These are phyloP conservation scores for Copsychus sechellarum DNA, from an alignment of 2,113 vertebrate genomes.

Conservation along the genomic window DNA sequence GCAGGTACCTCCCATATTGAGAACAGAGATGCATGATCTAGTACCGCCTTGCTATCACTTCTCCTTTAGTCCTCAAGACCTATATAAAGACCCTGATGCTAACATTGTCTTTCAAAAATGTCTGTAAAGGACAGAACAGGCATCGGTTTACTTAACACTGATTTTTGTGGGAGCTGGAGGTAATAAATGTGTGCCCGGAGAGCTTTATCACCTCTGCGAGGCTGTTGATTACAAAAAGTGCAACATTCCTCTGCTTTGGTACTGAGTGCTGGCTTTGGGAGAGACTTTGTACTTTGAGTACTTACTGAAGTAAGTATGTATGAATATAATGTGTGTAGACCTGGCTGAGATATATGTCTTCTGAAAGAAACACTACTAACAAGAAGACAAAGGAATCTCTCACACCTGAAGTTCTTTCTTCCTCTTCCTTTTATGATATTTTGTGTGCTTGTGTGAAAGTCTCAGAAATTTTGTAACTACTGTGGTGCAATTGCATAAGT, in stretches of 20 bases:
- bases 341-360: not conserved
- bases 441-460: not conserved
- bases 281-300: not conserved
- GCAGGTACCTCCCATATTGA: not conserved
- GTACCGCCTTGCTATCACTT: not conserved
- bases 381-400: not conserved
- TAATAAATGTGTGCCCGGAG: not conserved
- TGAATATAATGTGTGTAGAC: not conserved
- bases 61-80: not conserved
- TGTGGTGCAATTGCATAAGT: not conserved
- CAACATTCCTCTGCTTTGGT: not conserved
- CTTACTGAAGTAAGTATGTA: not conserved
- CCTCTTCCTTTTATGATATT: not conserved
- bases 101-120: not conserved
- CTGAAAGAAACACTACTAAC: not conserved
- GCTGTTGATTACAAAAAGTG: not conserved
- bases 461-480: not conserved
- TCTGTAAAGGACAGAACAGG: not conserved
- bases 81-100: not conserved
- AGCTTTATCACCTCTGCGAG: not conserved
- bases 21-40: rapidly evolving
- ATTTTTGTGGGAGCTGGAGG: not conserved
- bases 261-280: not conserved
- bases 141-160: not conserved
- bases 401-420: not conserved